Evolutionary conservation across 37 sponge, comb jelly and placozoan species (phyloP).

Genomic region (Dysidea cf. avara): DNA sequence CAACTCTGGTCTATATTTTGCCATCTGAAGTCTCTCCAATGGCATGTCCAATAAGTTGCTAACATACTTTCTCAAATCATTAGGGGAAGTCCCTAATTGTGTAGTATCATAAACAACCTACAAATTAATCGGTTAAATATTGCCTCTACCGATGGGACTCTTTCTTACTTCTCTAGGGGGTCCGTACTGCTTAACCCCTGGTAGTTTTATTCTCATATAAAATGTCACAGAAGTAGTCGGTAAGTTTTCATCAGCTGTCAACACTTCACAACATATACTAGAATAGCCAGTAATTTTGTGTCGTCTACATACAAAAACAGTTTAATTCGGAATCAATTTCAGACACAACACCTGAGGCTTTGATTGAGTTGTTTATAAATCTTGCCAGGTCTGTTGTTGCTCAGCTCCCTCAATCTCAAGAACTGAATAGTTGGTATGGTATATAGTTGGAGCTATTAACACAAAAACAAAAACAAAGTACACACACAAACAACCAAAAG

Average conservation of each 20-base stretch:
- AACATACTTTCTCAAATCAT: slow-evolving; percentile 19
- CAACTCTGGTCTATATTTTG: slow-evolving; percentile 55
- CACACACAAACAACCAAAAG: too few relatives aligned
- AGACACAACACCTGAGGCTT: slow-evolving; percentile 38
- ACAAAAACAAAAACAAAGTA: too few relatives aligned
- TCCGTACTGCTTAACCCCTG: slow-evolving; percentile 25
- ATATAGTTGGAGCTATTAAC: too few relatives aligned
- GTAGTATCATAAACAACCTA: slow-evolving; percentile 59
- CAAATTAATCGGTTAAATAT: neutral
- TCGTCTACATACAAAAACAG: too few relatives aligned
- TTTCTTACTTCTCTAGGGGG: slow-evolving; percentile 30
- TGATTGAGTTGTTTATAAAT: slow-evolving; percentile 51
- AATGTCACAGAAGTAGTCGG: slow-evolving; percentile 22
- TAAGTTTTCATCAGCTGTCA: too few relatives aligned
- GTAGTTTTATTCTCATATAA: slow-evolving; percentile 6
- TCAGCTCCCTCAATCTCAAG: slow-evolving; percentile 58
- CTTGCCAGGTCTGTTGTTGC: slow-evolving; percentile 47
- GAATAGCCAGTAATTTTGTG: too few relatives aligned
- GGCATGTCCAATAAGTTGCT: slow-evolving; percentile 26
- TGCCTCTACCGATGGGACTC: neutral
- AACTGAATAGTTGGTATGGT: slow-evolving; percentile 31
- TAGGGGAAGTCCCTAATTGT: slow-evolving; percentile 23
- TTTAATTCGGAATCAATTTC: neutral
- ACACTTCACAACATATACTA: too few relatives aligned
- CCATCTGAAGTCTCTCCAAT: slow-evolving; percentile 23